A percentile compares a stretch with the other conserved stretches of the same genome.
Evolutionary conservation across 1,140 invertebrate genomes (phyloP).

Genomic region (Nylanderia fulva): DNA sequence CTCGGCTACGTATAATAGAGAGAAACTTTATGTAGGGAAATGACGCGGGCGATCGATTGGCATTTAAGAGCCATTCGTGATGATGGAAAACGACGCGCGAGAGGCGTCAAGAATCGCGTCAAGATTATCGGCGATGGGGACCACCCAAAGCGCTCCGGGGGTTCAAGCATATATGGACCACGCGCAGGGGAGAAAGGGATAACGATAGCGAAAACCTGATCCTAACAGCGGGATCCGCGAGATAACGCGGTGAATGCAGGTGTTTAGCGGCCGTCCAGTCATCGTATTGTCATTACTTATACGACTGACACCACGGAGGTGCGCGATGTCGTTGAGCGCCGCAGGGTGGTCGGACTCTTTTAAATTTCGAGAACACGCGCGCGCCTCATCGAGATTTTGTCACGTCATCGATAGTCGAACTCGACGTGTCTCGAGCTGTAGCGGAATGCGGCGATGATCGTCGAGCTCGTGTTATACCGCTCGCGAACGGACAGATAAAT

Average conservation of each 20-base stretch:
- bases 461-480: constrained; percentile 11
- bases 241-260: constrained; percentile 83
- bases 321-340: constrained; percentile 55
- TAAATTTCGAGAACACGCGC: constrained; percentile 41
- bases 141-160: constrained; percentile 77
- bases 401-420: constrained; percentile 32
- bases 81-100: constrained; percentile 71
- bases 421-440: constrained; percentile 36
- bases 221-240: constrained; percentile 79
- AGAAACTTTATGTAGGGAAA: background rate
- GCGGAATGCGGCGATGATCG: background rate
- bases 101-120: constrained; percentile 74
- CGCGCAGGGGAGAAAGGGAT: constrained; percentile 48
- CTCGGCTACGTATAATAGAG: no score
- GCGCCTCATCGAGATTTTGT: constrained; percentile 49
- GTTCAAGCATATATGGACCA: constrained; percentile 9
- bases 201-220: constrained; percentile 77
- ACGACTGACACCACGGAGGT: constrained; percentile 65
- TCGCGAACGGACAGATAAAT: background rate
- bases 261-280: constrained; percentile 83
- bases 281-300: constrained; percentile 84
- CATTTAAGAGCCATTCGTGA: constrained; percentile 59
- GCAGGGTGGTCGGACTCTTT: constrained; percentile 67
- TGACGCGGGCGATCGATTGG: constrained; percentile 24
- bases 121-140: constrained; percentile 67